These are phyloP conservation scores for Apamea crenata DNA, from an alignment of 2,888 invertebrate genomes.

Conservation along the genomic window DNA sequence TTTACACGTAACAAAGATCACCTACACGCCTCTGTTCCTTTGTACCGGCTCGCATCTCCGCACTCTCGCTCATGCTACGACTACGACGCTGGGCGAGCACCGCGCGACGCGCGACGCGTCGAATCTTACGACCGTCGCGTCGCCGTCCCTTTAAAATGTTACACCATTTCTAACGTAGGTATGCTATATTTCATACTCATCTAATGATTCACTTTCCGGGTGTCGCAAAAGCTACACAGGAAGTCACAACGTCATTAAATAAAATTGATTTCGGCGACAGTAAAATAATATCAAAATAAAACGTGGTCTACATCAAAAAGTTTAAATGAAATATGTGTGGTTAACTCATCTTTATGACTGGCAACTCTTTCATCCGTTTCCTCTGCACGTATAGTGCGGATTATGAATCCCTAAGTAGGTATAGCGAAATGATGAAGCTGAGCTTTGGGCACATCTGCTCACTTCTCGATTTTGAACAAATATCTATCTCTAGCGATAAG, in stretches of 20 bases:
- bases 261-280: constrained; percentile 54
- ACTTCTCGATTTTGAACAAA: constrained; percentile 14
- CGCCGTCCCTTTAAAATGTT: constrained; percentile 42
- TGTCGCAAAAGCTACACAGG: constrained; percentile 51
- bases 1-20: constrained; percentile 11
- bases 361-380: constrained; percentile 38
- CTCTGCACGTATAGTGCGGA: not conserved
- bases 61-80: not conserved
- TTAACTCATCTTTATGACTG: constrained; percentile 33
- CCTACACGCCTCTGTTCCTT: constrained; percentile 15
- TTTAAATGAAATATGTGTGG: constrained; percentile 32
- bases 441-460: constrained; percentile 21
- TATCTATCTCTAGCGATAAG: not conserved
- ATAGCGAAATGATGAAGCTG: constrained; percentile 13
- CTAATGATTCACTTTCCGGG: constrained; percentile 30
- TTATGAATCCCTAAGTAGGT: constrained; percentile 36
- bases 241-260: constrained; percentile 54
- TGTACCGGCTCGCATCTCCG: not conserved
- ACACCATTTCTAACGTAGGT: constrained; percentile 16
- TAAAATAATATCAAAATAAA: constrained; percentile 47
- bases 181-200: constrained; percentile 41
- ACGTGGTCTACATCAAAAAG: constrained; percentile 54
- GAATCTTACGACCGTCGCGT: constrained; percentile 27
- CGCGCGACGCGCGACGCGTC: not conserved
- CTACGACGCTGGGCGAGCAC: not conserved